A percentile compares a stretch with the other conserved stretches of the same genome.
These are phyloP conservation scores for Puffinus mauretanicus DNA, from an alignment of 2,113 vertebrate genomes.

Conservation along the genomic window DNA sequence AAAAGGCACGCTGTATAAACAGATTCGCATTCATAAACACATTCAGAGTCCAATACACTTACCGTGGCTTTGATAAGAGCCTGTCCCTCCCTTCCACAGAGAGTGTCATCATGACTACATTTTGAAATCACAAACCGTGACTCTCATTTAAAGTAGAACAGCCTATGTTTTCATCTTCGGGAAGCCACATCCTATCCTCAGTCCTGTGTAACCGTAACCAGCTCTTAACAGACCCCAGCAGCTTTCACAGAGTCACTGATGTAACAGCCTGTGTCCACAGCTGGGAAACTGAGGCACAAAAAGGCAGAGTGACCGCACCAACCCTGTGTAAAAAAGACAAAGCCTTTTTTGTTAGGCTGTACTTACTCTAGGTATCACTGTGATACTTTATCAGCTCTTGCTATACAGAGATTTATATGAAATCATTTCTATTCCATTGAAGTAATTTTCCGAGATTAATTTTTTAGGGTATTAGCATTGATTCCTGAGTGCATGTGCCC, in stretches of 20 bases:
- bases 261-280: background rate
- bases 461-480: slow-evolving; percentile 26
- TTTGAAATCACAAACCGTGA: background rate
- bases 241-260: background rate
- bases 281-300: background rate
- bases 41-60: accelerated
- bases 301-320: background rate
- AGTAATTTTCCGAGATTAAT: slow-evolving; percentile 13
- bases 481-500: background rate
- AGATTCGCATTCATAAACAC: background rate
- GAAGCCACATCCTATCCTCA: background rate
- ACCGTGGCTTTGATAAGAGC: background rate
- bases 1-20: background rate
- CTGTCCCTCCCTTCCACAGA: background rate
- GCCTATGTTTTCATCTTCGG: background rate
- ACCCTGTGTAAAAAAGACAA: background rate
- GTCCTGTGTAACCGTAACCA: background rate
- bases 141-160: background rate
- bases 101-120: background rate
- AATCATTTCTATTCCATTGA: slow-evolving; percentile 5
- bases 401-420: background rate
- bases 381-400: background rate
- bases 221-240: background rate
- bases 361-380: background rate
- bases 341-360: background rate